These are phyloP conservation scores for Harpagifer antarcticus DNA, from an alignment of 2,797 vertebrate genomes.

Conservation along the genomic window DNA sequence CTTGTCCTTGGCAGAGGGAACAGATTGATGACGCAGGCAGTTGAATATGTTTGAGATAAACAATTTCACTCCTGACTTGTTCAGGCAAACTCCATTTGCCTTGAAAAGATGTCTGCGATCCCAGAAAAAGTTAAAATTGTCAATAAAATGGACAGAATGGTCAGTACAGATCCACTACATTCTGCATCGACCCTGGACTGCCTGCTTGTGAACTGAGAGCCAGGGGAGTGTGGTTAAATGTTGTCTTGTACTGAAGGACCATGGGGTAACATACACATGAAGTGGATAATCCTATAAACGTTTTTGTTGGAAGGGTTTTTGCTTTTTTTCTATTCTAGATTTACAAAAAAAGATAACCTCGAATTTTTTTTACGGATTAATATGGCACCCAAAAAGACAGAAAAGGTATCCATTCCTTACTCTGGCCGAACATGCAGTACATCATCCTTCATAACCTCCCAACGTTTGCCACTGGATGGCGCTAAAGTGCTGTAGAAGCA, in stretches of 20 bases:
- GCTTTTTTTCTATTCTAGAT: neutral
- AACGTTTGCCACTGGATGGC: slow-evolving; percentile 63
- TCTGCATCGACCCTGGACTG: slow-evolving; percentile 56
- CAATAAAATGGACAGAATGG: too few species aligned
- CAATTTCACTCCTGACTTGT: too few species aligned
- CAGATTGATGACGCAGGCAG: too few species aligned
- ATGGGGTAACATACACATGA: neutral
- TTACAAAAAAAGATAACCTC: neutral
- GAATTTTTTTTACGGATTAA: slow-evolving; percentile 12
- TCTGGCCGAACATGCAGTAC: neutral
- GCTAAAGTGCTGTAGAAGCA: slow-evolving; percentile 45
- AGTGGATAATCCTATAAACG: neutral
- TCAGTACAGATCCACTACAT: slow-evolving; percentile 54
- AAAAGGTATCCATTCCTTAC: neutral
- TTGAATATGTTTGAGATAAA: too few species aligned
- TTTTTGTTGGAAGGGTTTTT: neutral
- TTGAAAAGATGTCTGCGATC: too few species aligned
- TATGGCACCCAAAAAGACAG: neutral
- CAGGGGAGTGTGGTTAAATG: neutral
- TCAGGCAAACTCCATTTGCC: too few species aligned
- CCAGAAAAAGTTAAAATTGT: too few species aligned
- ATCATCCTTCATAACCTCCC: neutral
- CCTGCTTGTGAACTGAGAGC: slow-evolving; percentile 26
- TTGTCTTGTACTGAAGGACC: neutral
- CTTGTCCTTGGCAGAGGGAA: too few species aligned